Evolutionary conservation across 2,797 vertebrate species (phyloP), one percentile per base, ranked within the genome.

Genomic region (Rhabdophis nuchalis): DNA sequence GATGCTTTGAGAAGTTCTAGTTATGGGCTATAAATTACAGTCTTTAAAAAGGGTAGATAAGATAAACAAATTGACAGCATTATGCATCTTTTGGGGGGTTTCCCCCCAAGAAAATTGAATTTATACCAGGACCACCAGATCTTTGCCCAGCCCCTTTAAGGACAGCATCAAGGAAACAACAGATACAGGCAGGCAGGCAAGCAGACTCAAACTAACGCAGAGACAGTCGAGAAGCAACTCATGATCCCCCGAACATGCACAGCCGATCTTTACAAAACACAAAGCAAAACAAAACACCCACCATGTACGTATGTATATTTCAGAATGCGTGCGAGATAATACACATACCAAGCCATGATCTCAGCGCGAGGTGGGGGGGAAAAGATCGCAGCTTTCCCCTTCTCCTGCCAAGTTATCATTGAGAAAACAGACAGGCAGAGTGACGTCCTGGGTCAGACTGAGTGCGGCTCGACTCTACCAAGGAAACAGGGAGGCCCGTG

Each of bases 401-500:
- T 95, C 97, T 95, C 88, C 95, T 96, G 96, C 96, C 97, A 97
- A 97, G 97, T 97, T 97, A 96, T 97, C 97, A 97, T 97, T 97
- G 97, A 97, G 97, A 97, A 97, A 96, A 96, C 96, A 97, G 97
- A 94, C 97, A 95, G 97, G 96, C 97, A 96, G 96, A 96, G 96
- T 97, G 97, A 97, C 98, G 97, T 97, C 97, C 96, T 95, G 97
- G 97, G 97, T 97, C 97, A 97, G 96, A 95, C 95, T 95, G 96
- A 97, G 97, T 96, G 96, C 96, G 97, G 97, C 96, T 96, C 96
- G 97, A 95, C 97, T 97, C 97, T 97, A 96, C 97, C 97, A 97
- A 96, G 96, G 96, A 96, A 94, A 88, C 87, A 96, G 97, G 97
- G 97, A 96, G 97, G 96, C 96, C 95, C 95, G 94, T 52, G 57